Percentiles rank a stretch among this genome's conserved stretches.
These are phyloP conservation scores for Pygathrix nemaeus DNA, from an alignment of 2,113 vertebrate genomes.

Conservation along the genomic window DNA sequence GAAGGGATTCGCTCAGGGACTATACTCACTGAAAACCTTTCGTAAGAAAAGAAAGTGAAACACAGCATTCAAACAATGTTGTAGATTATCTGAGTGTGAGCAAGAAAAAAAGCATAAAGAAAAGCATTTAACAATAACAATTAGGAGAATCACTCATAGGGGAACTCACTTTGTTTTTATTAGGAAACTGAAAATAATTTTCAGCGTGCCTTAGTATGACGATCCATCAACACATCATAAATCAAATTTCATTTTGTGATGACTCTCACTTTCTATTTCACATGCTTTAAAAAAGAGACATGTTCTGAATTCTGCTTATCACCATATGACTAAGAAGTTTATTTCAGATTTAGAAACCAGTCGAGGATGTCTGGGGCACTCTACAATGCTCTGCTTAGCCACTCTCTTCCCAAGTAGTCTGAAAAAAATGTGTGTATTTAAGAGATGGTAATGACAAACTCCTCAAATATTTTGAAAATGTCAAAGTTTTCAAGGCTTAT, in stretches of 20 bases:
- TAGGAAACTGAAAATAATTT: not conserved
- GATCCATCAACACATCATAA: not conserved
- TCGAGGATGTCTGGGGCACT: accelerated
- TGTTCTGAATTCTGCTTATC: not conserved
- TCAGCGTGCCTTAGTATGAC: not conserved
- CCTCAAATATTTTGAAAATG: not conserved
- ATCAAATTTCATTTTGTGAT: not conserved
- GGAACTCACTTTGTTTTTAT: not conserved
- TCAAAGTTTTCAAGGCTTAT: not conserved
- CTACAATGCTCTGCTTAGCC: accelerated
- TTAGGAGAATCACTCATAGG: not conserved
- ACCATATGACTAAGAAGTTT: not conserved
- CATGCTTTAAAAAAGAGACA: accelerated
- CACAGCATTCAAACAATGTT: not conserved
- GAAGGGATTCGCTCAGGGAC: not conserved
- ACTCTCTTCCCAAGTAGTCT: not conserved
- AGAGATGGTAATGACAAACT: not conserved
- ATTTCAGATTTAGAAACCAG: not conserved
- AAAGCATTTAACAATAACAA: not conserved
- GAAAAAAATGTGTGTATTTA: not conserved
- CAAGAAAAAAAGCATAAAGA: not conserved
- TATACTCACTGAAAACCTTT: not conserved
- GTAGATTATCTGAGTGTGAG: not conserved
- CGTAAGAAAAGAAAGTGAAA: constrained; percentile 55
- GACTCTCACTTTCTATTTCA: not conserved